These are phyloP conservation scores for Buteo buteo DNA, from an alignment of 2,113 vertebrate genomes.

Conservation along the genomic window DNA sequence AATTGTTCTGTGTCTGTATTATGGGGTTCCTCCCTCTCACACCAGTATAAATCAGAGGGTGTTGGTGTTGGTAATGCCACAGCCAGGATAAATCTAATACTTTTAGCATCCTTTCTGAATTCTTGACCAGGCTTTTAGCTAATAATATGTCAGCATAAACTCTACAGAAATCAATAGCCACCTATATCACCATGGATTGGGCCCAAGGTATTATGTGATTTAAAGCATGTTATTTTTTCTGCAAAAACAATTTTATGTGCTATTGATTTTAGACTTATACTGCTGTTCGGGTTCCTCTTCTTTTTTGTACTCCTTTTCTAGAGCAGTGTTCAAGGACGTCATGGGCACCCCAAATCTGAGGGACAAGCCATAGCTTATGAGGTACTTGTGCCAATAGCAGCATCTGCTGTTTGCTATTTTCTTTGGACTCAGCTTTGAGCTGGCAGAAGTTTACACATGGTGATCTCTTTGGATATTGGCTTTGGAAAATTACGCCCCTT, in stretches of 20 bases:
- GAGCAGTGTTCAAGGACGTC: background rate
- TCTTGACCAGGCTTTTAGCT: conserved; percentile 23
- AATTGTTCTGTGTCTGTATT: background rate
- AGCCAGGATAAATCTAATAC: background rate
- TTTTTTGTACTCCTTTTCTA: background rate
- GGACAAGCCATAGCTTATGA: background rate
- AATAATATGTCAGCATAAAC: conserved; percentile 11
- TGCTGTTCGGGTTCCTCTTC: background rate
- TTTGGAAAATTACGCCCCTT: background rate
- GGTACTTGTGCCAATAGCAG: background rate
- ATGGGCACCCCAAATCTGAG: background rate
- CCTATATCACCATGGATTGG: background rate
- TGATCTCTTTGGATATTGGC: background rate
- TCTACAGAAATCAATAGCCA: background rate
- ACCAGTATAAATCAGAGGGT: background rate
- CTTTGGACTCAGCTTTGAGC: conserved; percentile 5
- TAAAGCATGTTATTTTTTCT: conserved; percentile 28
- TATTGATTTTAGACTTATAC: conserved; percentile 33
- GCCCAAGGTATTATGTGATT: conserved; percentile 13
- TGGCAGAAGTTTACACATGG: background rate
- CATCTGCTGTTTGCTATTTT: conserved; percentile 46
- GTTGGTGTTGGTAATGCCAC: background rate
- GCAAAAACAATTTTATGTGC: background rate
- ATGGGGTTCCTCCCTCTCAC: background rate
- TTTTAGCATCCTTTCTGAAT: background rate